Evolutionary conservation across 2,113 vertebrate genomes (phyloP), one percentile per base, ranked within the genome.

Genomic region (Oreochromis aureus): DNA sequence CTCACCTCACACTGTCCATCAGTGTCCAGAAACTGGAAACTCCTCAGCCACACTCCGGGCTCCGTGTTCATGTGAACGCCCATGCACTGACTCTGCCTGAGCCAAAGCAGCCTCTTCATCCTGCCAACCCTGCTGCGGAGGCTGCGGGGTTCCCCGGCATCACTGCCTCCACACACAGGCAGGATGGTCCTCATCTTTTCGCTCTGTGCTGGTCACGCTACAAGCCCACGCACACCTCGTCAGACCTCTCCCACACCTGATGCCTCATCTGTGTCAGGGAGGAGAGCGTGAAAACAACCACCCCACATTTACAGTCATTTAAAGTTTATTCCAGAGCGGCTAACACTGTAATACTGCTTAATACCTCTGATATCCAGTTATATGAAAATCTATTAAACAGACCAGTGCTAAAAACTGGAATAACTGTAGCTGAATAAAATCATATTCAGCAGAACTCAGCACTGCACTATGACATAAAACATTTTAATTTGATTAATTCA

Each of bases 31-130:
- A 87, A 24, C 81, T 96, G 95, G 91, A 96, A 97, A 91, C 95
- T 92, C 24, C 92, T 94, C n/a, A 97, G 95, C 94, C 95, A 96
- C 56, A 97, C 92, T 3, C 95, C 94, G 1, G 94, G 91, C 82
- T 95, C 91, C 3, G 81, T 90, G 89, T 96, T 91, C 53, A 32
- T 89, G 85, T 94, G 93, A 44, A 90, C 16, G 8, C 92, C 92
- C 85, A 79, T 85, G 3, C 86, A 69, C 19, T 80, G 89, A 56
- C 34, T 86, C 2, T 53, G 80, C 71, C 84, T 80, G 36, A 92
- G 90, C 91, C 90, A 90, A 36, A 95, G 93, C 48, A 94, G 89
- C 91, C 85, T 95, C 91, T 91, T 96, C 92, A 96, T 93, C 90
- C 83, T 89, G 82, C 87, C 90, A 89, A 95, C 89, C 18, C 86